Percentiles rank a stretch among this genome's conserved stretches.
phyloP scores from a whole-genome alignment of 2,113 vertebrate species.

The Tursiops truncatus region DNA sequence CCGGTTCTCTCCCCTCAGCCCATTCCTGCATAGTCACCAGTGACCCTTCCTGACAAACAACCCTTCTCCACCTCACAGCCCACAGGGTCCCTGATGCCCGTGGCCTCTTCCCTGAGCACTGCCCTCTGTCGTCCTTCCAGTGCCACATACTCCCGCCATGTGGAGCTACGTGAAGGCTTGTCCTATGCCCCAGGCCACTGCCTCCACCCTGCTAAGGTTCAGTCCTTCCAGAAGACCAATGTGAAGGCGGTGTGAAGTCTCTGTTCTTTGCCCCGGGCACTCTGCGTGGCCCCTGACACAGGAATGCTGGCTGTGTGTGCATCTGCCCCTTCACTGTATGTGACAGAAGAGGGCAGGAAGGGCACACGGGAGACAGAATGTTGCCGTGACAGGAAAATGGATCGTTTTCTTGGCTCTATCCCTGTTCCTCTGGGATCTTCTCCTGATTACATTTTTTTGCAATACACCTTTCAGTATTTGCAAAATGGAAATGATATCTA shows the following conservation, averaged over 20 bases:
- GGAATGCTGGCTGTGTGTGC: not conserved
- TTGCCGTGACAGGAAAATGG: not conserved
- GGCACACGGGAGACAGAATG: accelerated
- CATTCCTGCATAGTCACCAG: not conserved
- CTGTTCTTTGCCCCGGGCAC: not conserved
- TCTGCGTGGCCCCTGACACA: too few species aligned
- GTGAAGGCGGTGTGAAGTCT: not conserved
- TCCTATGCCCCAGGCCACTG: not conserved
- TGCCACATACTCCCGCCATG: accelerated
- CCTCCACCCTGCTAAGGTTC: not conserved
- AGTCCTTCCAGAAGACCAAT: not conserved
- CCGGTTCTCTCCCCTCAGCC: not conserved
- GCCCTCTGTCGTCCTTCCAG: not conserved
- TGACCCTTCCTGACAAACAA: not conserved
- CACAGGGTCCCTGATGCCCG: not conserved
- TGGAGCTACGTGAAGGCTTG: not conserved
- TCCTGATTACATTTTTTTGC: not conserved
- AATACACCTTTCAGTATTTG: not conserved
- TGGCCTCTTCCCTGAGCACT: not conserved
- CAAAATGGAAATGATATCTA: not conserved
- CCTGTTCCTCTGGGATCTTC: not conserved
- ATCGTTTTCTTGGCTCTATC: not conserved
- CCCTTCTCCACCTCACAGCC: not conserved
- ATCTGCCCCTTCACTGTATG: accelerated
- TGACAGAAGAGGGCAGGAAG: not conserved